These are phyloP conservation scores for Anorthoa munda DNA, from an alignment of 2,888 invertebrate genomes.

Conservation along the genomic window DNA sequence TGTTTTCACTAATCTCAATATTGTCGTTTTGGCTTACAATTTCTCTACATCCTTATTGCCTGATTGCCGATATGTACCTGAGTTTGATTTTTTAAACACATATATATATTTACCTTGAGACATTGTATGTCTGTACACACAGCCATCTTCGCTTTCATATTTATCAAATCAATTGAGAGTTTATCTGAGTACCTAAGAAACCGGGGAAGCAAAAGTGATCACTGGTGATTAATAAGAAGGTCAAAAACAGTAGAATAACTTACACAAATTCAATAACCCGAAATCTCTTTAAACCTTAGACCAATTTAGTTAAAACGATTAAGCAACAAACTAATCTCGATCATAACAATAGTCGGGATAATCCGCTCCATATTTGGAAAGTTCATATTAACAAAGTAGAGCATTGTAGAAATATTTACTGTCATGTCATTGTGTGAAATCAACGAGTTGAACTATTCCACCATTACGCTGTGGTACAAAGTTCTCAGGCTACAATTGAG, in stretches of 20 bases:
- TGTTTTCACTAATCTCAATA: not conserved
- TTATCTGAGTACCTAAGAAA: not conserved
- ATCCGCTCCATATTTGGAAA: conserved; percentile 52
- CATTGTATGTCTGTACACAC: not conserved
- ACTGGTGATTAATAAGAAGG: not conserved
- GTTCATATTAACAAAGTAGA: conserved; percentile 37
- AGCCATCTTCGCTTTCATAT: not conserved
- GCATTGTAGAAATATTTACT: conserved; percentile 42
- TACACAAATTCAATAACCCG: conserved; percentile 1
- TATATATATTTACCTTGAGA: not conserved
- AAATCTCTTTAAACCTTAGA: conserved; percentile 2
- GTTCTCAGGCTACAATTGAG: conserved; percentile 50
- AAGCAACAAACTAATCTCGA: conserved; percentile 14
- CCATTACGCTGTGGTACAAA: conserved; percentile 51
- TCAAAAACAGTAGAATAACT: not conserved
- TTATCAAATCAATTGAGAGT: not conserved
- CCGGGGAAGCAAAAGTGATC: not conserved
- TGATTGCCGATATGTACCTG: not conserved
- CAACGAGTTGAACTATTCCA: conserved; percentile 52
- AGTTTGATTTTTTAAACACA: not conserved
- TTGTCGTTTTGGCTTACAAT: not conserved
- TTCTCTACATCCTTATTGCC: not conserved
- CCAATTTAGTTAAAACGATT: conserved; percentile 3
- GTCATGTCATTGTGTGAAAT: conserved; percentile 57
- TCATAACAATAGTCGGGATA: conserved; percentile 32